A percentile compares a stretch with the other conserved stretches of the same genome.
These are phyloP conservation scores for Bombylius discolor DNA, from an alignment of 2,888 invertebrate genomes.

Conservation along the genomic window DNA sequence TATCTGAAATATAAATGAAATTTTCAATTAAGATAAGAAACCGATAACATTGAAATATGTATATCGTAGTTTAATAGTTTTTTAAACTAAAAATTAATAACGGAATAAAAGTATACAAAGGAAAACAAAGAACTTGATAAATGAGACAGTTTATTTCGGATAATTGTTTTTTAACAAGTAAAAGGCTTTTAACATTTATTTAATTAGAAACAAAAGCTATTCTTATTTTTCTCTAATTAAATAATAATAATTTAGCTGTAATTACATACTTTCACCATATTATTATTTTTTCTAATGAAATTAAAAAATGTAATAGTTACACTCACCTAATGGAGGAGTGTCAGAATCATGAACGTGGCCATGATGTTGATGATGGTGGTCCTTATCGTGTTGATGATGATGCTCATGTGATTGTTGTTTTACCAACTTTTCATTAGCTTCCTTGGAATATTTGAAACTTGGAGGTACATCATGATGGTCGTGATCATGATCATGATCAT, in stretches of 20 bases:
- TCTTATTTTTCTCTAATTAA: too few species aligned
- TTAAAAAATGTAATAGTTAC: too few species aligned
- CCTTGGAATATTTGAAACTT: constrained; percentile 69
- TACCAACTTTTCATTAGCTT: constrained; percentile 43
- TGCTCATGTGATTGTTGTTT: constrained; percentile 15
- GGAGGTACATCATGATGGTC: constrained; percentile 44
- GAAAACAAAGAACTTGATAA: too few species aligned
- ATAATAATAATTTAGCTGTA: too few species aligned
- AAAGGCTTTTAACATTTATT: too few species aligned
- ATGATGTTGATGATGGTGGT: constrained; percentile 17
- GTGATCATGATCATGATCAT: constrained; percentile 15
- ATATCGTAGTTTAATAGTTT: neutral
- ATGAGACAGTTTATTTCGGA: too few species aligned
- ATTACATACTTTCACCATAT: too few species aligned
- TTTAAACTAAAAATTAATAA: too few species aligned
- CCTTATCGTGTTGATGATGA: constrained; percentile 22
- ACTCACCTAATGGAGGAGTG: neutral
- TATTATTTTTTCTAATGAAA: too few species aligned
- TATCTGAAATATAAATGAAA: constrained; percentile 10
- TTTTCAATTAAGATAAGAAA: neutral
- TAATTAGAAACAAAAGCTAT: too few species aligned
- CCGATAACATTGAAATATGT: neutral
- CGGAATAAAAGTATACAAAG: too few species aligned
- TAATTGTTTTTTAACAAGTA: too few species aligned
- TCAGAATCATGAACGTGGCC: constrained; percentile 16